Conservation (phyloP, 2,888 invertebrate genomes). For the Glaucopsyche alexis region DNA sequence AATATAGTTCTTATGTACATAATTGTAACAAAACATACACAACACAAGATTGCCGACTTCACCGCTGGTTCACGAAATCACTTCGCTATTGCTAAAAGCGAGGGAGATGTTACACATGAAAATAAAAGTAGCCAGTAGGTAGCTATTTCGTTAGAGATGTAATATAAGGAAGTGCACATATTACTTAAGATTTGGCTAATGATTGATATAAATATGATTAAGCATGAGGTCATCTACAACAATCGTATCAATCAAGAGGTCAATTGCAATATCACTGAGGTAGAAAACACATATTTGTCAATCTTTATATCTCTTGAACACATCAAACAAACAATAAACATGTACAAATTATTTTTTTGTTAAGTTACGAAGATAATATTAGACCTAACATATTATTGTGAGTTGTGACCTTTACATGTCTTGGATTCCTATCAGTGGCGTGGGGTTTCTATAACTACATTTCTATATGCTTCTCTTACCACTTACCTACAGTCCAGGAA, state of each 20-base stretch:
- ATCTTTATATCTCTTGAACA: slow-evolving; percentile 1
- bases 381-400: too few species aligned
- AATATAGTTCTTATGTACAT: too few species aligned
- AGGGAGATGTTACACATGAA: neutral
- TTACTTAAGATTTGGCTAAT: neutral
- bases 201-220: slow-evolving; percentile 5
- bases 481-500: too few species aligned
- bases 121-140: neutral
- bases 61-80: too few species aligned
- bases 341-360: neutral
- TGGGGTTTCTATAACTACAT: too few species aligned
- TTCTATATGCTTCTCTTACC: too few species aligned
- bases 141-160: neutral
- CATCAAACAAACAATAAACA: neutral
- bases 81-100: too few species aligned
- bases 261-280: neutral
- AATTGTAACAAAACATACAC: too few species aligned
- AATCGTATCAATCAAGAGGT: slow-evolving; percentile 8
- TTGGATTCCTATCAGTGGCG: too few species aligned
- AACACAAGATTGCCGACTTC: too few species aligned
- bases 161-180: neutral
- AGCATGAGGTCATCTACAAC: neutral
- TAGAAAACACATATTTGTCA: slow-evolving; percentile 2
- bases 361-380: too few species aligned
- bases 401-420: too few species aligned